phyloP scores from a whole-genome alignment of 2,797 vertebrate genomes.

The Leptatherina wallacei region DNA sequence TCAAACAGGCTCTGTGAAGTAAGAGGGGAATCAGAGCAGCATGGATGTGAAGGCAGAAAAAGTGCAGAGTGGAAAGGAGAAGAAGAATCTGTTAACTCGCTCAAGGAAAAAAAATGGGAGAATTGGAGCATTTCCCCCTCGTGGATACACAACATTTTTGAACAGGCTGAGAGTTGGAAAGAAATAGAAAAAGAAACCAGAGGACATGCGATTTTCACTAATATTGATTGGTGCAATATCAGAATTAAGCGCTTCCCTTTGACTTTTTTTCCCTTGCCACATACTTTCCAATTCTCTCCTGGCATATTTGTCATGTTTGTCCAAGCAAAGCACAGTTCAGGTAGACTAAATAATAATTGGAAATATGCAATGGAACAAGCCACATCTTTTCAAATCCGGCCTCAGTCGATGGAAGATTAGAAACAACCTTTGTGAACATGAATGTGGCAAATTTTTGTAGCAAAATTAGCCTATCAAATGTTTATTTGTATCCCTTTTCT shows the following conservation, averaged over 20 bases:
- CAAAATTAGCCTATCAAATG: background rate
- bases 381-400: background rate
- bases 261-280: conserved; percentile 37
- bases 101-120: conserved; percentile 69
- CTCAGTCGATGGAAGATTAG: background rate
- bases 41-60: conserved; percentile 23
- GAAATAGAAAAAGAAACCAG: background rate
- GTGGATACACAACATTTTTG: conserved; percentile 64
- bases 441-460: background rate
- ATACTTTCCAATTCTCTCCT: background rate
- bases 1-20: conserved; percentile 56
- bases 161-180: conserved; percentile 31
- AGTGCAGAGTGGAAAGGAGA: conserved; percentile 10
- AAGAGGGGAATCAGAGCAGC: conserved; percentile 57
- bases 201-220: conserved; percentile 16
- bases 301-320: conserved; percentile 17
- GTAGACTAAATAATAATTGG: conserved; percentile 11
- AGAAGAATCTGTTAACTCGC: conserved; percentile 46
- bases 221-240: conserved; percentile 27
- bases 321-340: background rate
- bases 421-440: background rate
- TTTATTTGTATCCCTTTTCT: background rate
- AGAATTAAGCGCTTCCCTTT: conserved; percentile 20
- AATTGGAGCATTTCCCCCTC: conserved; percentile 69
- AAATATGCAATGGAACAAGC: background rate